Evolutionary conservation across 2,888 invertebrate species (phyloP), one percentile per base, ranked within the genome.

Genomic region (Odontomyia ornata): DNA sequence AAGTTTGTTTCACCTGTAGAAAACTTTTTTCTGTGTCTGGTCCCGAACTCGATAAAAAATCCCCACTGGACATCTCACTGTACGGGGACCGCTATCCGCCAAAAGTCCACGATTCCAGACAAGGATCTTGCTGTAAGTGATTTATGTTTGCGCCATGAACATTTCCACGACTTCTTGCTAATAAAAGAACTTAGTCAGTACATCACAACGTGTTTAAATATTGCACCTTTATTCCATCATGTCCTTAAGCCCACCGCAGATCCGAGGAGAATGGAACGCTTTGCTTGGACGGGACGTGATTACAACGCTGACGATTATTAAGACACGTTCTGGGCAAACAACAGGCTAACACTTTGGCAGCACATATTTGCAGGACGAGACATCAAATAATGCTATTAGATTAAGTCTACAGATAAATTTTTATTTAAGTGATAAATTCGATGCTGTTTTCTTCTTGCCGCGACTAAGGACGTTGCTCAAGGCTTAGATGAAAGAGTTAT

Each of bases 391-490:
- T 77, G 75, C 75, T 56, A 75, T 75, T 75, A 77, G 75, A 75
- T 76, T 75, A 77, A 60, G 62, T 60, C 75, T 23, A 62, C 67
- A 77, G 76, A 78, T 78, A 78, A 78, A 78, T 77, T 78, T 75
- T 78, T 77, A 78, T 78, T 75, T 77, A 30, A 46, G 73, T 75
- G 76, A 78, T 78, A 76, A 78, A 78, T 78, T 76, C 60, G 36
- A 76, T 72, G 73, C 57, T 57, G 30, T 30, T 73, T 73, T 60
- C 27, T 73, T 36, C 9, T 73, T 28, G n/a, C 27, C 30, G 47
- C 1, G 52, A 13, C 47, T 69, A 23, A 46, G 27, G 27, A 52
- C 25, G 46, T 47, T 46, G 3, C n/a, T 36, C 36, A 36, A 65
- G 28, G 18, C 43, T 27, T 9, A 27, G 36, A 65, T 30, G 21